A percentile compares a stretch with the other conserved stretches of the same genome.
phyloP scores from a whole-genome alignment of 2,888 invertebrate genomes.

The Lydus trimaculatus region DNA sequence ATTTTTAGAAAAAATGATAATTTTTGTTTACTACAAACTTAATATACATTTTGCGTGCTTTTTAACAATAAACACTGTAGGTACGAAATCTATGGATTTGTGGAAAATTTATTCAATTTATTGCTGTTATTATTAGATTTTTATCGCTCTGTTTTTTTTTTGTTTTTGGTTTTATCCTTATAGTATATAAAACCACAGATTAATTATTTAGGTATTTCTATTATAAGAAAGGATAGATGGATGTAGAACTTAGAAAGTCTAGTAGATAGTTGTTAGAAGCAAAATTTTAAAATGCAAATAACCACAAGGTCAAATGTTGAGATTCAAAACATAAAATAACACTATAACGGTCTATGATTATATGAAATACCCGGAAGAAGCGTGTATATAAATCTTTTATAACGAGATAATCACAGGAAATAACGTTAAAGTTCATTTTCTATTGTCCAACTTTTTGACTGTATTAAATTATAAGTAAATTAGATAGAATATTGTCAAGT shows the following conservation, averaged over 20 bases:
- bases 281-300: slow-evolving; percentile 17
- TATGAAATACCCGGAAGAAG: slow-evolving; percentile 32
- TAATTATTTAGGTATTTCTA: too few species aligned
- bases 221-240: too few species aligned
- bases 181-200: too few species aligned
- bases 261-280: neutral
- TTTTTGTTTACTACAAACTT: neutral
- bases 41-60: slow-evolving; percentile 26
- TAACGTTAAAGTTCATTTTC: slow-evolving; percentile 26
- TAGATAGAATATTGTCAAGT: too few species aligned
- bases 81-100: too few species aligned
- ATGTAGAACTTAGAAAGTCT: too few species aligned
- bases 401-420: slow-evolving; percentile 32
- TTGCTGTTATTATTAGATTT: neutral
- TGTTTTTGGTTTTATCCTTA: too few species aligned
- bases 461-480: neutral
- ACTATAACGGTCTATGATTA: slow-evolving; percentile 20
- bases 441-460: slow-evolving; percentile 2
- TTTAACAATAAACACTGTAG: slow-evolving; percentile 14
- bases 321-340: slow-evolving; percentile 24
- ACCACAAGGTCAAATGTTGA: slow-evolving; percentile 28
- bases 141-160: neutral
- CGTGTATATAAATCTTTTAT: slow-evolving; percentile 19
- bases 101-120: slow-evolving; percentile 1
- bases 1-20: neutral